phyloP scores from a whole-genome alignment of 2,797 vertebrate genomes.

The Anguilla megastoma region DNA sequence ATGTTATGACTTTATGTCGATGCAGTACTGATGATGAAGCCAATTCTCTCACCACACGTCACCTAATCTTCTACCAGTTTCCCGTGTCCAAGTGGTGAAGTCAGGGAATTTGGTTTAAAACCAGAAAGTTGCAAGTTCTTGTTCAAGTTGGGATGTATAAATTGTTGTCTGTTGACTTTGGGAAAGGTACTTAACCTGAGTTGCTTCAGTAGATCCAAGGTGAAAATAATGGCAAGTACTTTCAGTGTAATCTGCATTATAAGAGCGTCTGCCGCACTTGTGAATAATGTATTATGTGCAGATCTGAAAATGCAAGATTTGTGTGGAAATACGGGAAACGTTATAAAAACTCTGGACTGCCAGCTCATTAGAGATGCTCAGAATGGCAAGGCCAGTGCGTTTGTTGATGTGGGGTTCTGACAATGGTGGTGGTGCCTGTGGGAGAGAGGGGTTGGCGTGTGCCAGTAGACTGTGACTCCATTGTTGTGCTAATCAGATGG shows the following conservation, averaged over 20 bases:
- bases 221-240: neutral
- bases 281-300: conserved; percentile 12
- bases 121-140: neutral
- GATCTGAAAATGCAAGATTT: conserved; percentile 45
- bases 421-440: conserved; percentile 48
- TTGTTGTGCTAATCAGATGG: conserved; percentile 29
- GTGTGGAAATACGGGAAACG: conserved; percentile 50
- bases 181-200: neutral
- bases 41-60: neutral
- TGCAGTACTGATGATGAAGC: neutral
- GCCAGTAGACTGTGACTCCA: conserved; percentile 17
- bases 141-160: neutral
- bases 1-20: neutral
- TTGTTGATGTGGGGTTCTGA: conserved; percentile 58
- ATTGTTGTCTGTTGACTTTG: neutral
- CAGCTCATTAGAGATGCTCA: conserved; percentile 55
- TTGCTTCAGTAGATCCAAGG: neutral
- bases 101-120: neutral
- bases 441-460: neutral
- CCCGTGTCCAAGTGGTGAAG: neutral
- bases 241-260: neutral
- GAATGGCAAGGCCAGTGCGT: conserved; percentile 54
- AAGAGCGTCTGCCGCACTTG: neutral
- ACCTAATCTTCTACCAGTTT: neutral
- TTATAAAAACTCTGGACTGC: conserved; percentile 45